phyloP scores from a whole-genome alignment of 2,113 vertebrate genomes.

The Oreochromis niloticus region DNA sequence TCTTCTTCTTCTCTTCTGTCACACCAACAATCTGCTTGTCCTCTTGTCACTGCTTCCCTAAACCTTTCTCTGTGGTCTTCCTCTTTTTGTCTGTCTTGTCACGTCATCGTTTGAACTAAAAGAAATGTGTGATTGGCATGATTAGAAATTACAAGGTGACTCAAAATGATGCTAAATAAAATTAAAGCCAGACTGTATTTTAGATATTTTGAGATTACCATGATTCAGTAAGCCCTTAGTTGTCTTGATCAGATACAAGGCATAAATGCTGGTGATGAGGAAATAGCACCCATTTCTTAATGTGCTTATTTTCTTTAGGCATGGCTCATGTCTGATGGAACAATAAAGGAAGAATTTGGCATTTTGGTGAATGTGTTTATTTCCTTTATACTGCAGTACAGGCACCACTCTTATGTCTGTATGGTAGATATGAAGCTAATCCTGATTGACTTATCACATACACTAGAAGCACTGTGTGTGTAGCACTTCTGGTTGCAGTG shows the following conservation, averaged over 20 bases:
- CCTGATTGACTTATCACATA: neutral
- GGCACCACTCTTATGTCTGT: neutral
- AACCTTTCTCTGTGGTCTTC: neutral
- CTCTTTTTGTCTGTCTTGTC: neutral
- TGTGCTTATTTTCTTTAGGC: neutral
- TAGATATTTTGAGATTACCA: neutral
- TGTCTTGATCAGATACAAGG: neutral
- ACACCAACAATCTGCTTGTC: neutral
- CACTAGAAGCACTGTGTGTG: neutral
- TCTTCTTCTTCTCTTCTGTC: neutral
- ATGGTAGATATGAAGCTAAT: neutral
- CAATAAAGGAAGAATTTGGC: neutral
- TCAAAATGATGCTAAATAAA: neutral
- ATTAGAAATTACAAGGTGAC: neutral
- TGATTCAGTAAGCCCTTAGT: neutral
- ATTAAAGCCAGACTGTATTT: neutral
- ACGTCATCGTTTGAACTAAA: neutral
- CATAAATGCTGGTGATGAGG: neutral
- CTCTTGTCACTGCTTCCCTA: neutral
- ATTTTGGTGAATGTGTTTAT: neutral
- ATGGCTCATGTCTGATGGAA: neutral
- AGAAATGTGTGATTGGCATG: neutral
- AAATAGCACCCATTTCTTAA: neutral
- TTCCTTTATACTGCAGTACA: neutral
- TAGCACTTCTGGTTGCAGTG: neutral